Conservation (phyloP, 2,888 invertebrate species). For the Eumerus sabulonum region DNA sequence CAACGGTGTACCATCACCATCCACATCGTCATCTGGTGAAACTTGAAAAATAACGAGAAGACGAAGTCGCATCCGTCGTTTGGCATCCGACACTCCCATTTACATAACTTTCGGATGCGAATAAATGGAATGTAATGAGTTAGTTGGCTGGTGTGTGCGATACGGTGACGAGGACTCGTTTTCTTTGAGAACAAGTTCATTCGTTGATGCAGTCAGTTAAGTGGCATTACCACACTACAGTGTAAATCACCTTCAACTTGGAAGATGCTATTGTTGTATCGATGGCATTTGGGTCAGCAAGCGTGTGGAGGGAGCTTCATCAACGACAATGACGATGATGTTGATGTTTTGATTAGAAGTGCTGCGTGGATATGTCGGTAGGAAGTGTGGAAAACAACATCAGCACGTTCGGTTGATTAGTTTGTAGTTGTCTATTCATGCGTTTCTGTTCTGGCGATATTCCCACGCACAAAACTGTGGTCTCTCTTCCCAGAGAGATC, state of each 20-base stretch:
- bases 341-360: not conserved
- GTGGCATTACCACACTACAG: conserved; percentile 36
- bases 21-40: conserved; percentile 25
- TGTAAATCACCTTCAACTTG: conserved; percentile 29
- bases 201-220: not conserved
- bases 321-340: conserved; percentile 1
- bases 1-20: no score
- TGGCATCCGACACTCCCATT: conserved; percentile 48
- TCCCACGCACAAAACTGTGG: conserved; percentile 10
- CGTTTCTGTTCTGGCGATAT: conserved; percentile 5
- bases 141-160: conserved; percentile 11
- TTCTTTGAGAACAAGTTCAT: conserved; percentile 32
- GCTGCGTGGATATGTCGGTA: not conserved
- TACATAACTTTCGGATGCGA: conserved; percentile 58
- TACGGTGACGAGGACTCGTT: conserved; percentile 12
- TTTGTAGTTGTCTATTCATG: conserved; percentile 14
- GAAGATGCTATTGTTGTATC: not conserved
- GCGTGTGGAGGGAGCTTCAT: not conserved
- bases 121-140: conserved; percentile 27
- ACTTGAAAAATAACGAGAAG: conserved; percentile 2
- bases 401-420: conserved; percentile 1
- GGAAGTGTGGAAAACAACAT: not conserved
- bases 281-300: conserved; percentile 26
- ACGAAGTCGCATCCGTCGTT: not conserved
- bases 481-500: not conserved